Base-by-base conservation (phyloP, 2,797 vertebrate species). In the Sardinella longiceps region DNA sequence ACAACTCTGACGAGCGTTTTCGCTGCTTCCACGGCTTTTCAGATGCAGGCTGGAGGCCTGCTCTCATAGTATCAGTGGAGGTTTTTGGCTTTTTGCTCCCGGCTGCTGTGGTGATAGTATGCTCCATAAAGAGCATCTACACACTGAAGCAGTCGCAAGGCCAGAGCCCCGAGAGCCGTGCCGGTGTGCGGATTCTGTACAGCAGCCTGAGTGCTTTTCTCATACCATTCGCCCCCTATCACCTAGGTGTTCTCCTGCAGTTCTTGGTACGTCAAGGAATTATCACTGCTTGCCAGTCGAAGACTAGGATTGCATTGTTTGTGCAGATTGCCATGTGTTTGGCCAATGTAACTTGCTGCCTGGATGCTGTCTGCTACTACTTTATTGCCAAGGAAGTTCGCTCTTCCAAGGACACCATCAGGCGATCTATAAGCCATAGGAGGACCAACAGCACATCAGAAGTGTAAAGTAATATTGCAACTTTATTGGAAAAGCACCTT, bases 281-380 rank as follows among this genome's bases (percentile, higher is more conserved):
- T 1, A 97, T 99, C 45, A 14, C 60, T 28, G 91, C 95, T 86
- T 98, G 97, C 77, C 1, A 3, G 0, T 0, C 80, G 10, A 89
- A 84, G 88, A 81, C 82, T 83, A 74, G 11, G 18, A 96, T 98
- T 90, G 97, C 96, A 89, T 81, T 97, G 0, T 97, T 97, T 91
- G 43, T 98, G 33, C 97, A 98, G 85, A 11, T 97, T 30, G 86
- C 97, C 0, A 87, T 98, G 92, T 94, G 93, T 18, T 85, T 98
- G 48, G 95, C 97, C 85, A 98, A 99, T 84, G 18, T 98, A 86
- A 98, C 97, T 93, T 97, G 97, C 93, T 98, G 96, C 82, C 93
- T 99, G 58, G 97, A 99, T 2, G 97, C 96, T 25, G 85, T 97
- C 83, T 97, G 97, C 89, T 99, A 98, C 88, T 99, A 98, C 89